phyloP scores from a whole-genome alignment of 2,113 vertebrate species.

The Ochotona princeps region DNA sequence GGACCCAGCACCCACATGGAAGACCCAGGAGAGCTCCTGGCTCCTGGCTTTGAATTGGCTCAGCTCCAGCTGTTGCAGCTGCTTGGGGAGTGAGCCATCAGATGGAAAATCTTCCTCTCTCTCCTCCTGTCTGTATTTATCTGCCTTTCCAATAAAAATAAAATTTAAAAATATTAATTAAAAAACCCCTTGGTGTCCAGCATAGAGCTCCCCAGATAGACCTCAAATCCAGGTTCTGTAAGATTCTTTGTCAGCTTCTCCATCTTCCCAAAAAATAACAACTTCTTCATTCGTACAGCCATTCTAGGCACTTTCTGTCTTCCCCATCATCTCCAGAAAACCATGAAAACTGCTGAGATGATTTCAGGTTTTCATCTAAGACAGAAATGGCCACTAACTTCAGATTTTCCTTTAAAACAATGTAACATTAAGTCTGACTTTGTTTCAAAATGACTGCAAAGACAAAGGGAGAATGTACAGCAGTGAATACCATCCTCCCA shows the following conservation, averaged over 20 bases:
- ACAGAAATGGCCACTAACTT: background rate
- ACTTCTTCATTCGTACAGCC: background rate
- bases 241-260: background rate
- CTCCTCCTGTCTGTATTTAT: no score
- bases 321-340: constrained; percentile 6
- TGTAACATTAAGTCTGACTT: background rate
- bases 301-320: background rate
- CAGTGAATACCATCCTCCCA: background rate
- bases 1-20: no score
- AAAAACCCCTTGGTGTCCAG: background rate
- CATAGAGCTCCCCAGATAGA: background rate
- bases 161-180: no score
- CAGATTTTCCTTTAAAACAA: background rate
- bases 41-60: no score
- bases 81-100: no score
- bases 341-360: background rate
- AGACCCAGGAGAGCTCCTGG: no score
- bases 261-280: background rate
- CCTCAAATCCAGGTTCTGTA: background rate
- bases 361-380: background rate
- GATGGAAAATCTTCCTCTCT: no score
- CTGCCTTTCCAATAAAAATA: no score
- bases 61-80: no score
- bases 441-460: background rate
- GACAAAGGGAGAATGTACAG: background rate